A percentile compares a stretch with the other conserved stretches of the same genome.
phyloP scores from a whole-genome alignment of 2,888 invertebrate species.

The Yponomeuta sedellus region DNA sequence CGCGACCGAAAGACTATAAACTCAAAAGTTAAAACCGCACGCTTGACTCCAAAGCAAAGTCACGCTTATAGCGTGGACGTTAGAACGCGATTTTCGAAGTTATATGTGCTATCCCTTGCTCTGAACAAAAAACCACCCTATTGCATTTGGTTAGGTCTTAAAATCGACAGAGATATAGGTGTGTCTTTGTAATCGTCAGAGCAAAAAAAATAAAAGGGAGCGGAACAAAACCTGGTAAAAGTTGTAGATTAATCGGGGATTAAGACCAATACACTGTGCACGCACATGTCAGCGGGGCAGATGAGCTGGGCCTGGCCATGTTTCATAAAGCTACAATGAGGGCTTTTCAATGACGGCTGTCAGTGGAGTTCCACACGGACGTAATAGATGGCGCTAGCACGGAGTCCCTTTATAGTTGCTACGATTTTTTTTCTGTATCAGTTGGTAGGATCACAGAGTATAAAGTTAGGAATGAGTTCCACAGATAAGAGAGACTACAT shows the following conservation, averaged over 20 bases:
- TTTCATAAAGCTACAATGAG: no score
- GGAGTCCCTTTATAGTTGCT: no score
- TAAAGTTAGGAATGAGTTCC: no score
- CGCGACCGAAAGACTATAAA: slow-evolving; percentile 71
- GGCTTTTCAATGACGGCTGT: no score
- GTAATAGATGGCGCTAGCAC: no score
- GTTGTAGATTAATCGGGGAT: slow-evolving; percentile 74
- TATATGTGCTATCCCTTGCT: background rate
- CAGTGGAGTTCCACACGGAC: no score
- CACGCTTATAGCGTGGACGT: slow-evolving; percentile 25
- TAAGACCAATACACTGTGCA: slow-evolving; percentile 58
- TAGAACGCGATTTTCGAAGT: background rate
- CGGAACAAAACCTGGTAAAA: slow-evolving; percentile 69
- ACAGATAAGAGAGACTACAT: no score
- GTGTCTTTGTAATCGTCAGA: background rate
- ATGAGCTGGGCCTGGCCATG: background rate
- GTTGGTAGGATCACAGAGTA: no score
- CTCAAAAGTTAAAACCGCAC: slow-evolving; percentile 62
- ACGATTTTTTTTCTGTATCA: no score
- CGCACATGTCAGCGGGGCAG: slow-evolving; percentile 31
- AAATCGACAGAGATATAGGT: background rate
- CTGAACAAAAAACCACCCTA: background rate
- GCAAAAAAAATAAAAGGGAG: slow-evolving; percentile 60
- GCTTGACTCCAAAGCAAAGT: slow-evolving; percentile 26
- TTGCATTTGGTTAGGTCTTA: background rate